Conservation (phyloP, 1,140 invertebrate species). For the Achroia grisella region DNA sequence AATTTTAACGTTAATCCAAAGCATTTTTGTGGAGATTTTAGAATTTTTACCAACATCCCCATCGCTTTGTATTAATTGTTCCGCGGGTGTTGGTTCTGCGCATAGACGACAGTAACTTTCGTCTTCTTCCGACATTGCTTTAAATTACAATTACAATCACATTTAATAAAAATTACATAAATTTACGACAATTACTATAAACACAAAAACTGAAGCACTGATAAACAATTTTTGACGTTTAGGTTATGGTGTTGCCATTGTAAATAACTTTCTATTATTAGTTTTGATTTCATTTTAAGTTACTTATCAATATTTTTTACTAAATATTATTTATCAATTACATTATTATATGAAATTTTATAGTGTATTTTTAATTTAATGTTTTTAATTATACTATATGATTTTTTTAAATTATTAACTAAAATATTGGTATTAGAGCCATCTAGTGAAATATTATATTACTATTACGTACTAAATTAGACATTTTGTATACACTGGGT, state of each 20-base stretch:
- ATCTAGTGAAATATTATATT: too few relatives aligned
- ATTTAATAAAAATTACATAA: slow-evolving; percentile 8
- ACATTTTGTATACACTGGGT: too few relatives aligned
- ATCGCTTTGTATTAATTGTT: slow-evolving; percentile 38
- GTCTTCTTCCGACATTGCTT: slow-evolving; percentile 36
- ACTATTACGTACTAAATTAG: too few relatives aligned
- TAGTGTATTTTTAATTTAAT: too few relatives aligned
- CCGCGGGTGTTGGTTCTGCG: slow-evolving; percentile 45
- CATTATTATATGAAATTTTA: too few relatives aligned
- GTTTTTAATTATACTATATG: too few relatives aligned
- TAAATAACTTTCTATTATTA: not conserved
- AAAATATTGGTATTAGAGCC: too few relatives aligned
- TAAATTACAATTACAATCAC: slow-evolving; percentile 3
- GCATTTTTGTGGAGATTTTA: slow-evolving; percentile 52
- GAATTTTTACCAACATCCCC: slow-evolving; percentile 46
- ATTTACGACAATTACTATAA: slow-evolving; percentile 6
- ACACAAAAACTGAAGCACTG: slow-evolving; percentile 10
- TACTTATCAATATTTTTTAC: too few relatives aligned
- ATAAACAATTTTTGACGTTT: slow-evolving; percentile 24
- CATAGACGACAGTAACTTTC: slow-evolving; percentile 54
- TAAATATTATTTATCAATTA: too few relatives aligned
- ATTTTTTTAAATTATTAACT: too few relatives aligned
- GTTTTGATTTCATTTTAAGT: too few relatives aligned
- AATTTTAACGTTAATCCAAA: slow-evolving; percentile 63
- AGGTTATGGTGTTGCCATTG: slow-evolving; percentile 2